These are phyloP conservation scores for Isurus oxyrinchus DNA, from an alignment of 2,113 vertebrate species.

Conservation along the genomic window DNA sequence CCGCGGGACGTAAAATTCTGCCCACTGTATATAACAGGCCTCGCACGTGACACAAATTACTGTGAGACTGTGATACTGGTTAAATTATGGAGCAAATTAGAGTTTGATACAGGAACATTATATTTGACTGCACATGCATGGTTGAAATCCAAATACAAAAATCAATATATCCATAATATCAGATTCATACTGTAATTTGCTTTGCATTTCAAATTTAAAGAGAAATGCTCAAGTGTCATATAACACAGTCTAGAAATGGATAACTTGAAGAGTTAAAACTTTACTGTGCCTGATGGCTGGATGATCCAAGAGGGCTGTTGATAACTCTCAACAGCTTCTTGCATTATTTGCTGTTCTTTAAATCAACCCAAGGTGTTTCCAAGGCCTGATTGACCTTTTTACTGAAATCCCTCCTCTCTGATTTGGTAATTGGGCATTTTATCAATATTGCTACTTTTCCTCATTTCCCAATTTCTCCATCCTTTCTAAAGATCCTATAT, in stretches of 20 bases:
- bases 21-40: neutral
- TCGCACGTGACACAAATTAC: neutral
- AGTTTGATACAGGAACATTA: neutral
- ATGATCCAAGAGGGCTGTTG: neutral
- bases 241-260: too few species aligned
- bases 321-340: too few species aligned
- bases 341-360: too few species aligned
- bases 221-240: neutral
- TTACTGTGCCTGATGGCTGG: neutral
- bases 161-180: neutral
- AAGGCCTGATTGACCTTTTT: too few species aligned
- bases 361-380: too few species aligned
- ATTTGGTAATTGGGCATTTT: too few species aligned
- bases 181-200: neutral
- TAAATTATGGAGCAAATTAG: neutral
- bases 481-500: too few species aligned
- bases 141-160: neutral
- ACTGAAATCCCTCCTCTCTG: too few species aligned
- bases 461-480: too few species aligned
- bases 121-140: neutral
- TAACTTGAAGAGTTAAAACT: too few species aligned
- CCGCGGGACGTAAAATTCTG: too few species aligned
- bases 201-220: neutral
- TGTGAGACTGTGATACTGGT: neutral
- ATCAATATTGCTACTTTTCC: too few species aligned